These are phyloP conservation scores for Kryptolebias marmoratus DNA, from an alignment of 2,113 vertebrate genomes.

Conservation along the genomic window DNA sequence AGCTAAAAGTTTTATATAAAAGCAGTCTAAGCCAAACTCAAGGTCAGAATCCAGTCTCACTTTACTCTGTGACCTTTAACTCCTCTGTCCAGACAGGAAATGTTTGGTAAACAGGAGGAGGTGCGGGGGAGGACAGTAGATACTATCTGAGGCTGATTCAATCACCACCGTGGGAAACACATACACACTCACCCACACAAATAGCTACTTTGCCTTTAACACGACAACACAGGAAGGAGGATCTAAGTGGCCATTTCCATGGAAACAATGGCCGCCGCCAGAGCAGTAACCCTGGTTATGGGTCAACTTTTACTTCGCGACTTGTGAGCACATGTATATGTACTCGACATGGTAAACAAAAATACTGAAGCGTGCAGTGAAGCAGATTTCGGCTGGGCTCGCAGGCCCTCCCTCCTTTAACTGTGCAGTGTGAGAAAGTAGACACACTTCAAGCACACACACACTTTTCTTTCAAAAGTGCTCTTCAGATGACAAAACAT, in stretches of 20 bases:
- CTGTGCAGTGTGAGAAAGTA: conserved; percentile 65
- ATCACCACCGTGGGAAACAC: conserved; percentile 68
- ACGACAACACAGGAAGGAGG: conserved; percentile 66
- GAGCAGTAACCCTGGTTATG: conserved; percentile 4
- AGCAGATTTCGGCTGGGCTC: conserved; percentile 15
- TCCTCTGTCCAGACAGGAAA: conserved; percentile 68
- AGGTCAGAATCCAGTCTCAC: conserved; percentile 46
- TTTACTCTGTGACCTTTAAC: conserved; percentile 57
- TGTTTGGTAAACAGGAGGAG: conserved; percentile 62
- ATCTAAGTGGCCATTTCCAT: conserved; percentile 64
- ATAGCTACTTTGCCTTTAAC: conserved; percentile 40
- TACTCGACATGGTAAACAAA: conserved; percentile 19
- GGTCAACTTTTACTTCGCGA: conserved; percentile 63
- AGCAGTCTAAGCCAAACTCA: conserved; percentile 48
- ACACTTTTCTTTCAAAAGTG: conserved; percentile 52
- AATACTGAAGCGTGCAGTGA: conserved; percentile 20
- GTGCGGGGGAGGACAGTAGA: conserved; percentile 66
- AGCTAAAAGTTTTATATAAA: conserved; percentile 18
- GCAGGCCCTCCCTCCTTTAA: not conserved
- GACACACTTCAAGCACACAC: conserved; percentile 57
- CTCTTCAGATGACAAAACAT: conserved; percentile 71
- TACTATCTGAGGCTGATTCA: conserved; percentile 65
- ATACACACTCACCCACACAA: conserved; percentile 42
- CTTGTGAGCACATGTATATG: conserved; percentile 1
- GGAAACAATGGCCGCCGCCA: conserved; percentile 40